These are phyloP conservation scores for Agriopis aurantiaria DNA, from an alignment of 2,888 invertebrate genomes.

Conservation along the genomic window DNA sequence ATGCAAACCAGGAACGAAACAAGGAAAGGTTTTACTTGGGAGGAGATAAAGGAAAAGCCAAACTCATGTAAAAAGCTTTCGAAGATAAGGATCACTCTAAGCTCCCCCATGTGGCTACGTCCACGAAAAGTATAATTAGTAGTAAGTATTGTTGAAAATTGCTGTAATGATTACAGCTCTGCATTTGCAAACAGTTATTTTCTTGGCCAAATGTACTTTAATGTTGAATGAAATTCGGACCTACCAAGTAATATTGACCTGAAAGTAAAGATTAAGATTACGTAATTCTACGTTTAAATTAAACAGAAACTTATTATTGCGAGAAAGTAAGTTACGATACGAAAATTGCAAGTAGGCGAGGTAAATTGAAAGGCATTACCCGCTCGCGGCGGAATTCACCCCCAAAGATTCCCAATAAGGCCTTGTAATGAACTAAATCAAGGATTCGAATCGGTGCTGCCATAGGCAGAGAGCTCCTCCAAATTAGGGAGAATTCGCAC, in stretches of 20 bases:
- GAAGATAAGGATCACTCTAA: too few relatives aligned
- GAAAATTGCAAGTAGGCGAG: slow-evolving; percentile 32
- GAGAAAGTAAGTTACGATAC: slow-evolving; percentile 15
- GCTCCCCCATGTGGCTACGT: too few relatives aligned
- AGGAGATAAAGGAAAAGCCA: too few relatives aligned
- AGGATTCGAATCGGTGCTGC: slow-evolving; percentile 37
- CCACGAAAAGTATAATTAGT: too few relatives aligned
- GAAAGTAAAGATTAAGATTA: slow-evolving; percentile 12
- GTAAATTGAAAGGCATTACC: slow-evolving; percentile 40
- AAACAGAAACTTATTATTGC: slow-evolving; percentile 6
- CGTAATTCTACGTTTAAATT: slow-evolving; percentile 11
- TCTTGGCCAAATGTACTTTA: background rate
- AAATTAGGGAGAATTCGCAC: background rate
- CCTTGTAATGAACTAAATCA: slow-evolving; percentile 63
- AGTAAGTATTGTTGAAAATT: too few relatives aligned
- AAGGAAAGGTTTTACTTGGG: too few relatives aligned
- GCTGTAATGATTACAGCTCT: too few relatives aligned
- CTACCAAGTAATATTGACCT: slow-evolving; percentile 3
- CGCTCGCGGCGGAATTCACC: slow-evolving; percentile 50
- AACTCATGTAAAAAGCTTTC: too few relatives aligned
- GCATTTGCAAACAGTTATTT: too few relatives aligned
- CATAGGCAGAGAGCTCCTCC: background rate
- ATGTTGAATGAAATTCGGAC: too few relatives aligned
- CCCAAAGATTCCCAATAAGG: slow-evolving; percentile 59
- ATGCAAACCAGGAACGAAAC: background rate